phyloP scores from a whole-genome alignment of 1,140 invertebrate genomes.

The Ctenoplectra terminalis region DNA sequence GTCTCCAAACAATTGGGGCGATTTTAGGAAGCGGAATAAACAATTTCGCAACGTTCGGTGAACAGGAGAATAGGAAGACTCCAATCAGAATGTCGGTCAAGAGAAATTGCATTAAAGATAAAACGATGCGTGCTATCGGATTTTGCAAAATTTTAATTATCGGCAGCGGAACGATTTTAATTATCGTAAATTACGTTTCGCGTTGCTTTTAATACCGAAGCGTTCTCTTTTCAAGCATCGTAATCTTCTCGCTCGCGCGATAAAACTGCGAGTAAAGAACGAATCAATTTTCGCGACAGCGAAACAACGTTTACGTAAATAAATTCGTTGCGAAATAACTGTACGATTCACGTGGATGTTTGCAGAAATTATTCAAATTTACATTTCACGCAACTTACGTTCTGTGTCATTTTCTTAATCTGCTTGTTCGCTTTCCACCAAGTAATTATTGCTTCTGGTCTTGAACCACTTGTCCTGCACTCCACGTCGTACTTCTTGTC shows the following conservation, averaged over 20 bases:
- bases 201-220: constrained; percentile 1
- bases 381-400: constrained; percentile 85
- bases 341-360: too few species aligned
- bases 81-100: neutral
- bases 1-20: neutral
- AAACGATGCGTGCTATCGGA: neutral
- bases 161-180: neutral
- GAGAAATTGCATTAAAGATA: constrained; percentile 3
- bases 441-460: constrained; percentile 91
- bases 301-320: neutral
- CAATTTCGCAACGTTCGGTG: neutral
- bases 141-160: constrained; percentile 18
- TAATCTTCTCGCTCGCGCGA: neutral
- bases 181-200: constrained; percentile 2
- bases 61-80: neutral
- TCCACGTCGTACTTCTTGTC: constrained; percentile 92
- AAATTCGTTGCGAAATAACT: constrained; percentile 1
- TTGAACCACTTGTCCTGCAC: constrained; percentile 91
- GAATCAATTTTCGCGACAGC: neutral
- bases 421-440: constrained; percentile 92
- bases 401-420: constrained; percentile 89
- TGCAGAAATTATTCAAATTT: neutral
- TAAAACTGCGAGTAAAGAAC: constrained; percentile 12
- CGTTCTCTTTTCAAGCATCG: neutral
- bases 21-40: neutral